Conservation (phyloP, 1,140 invertebrate species). For the Panagrolaimus sp. region DNA sequence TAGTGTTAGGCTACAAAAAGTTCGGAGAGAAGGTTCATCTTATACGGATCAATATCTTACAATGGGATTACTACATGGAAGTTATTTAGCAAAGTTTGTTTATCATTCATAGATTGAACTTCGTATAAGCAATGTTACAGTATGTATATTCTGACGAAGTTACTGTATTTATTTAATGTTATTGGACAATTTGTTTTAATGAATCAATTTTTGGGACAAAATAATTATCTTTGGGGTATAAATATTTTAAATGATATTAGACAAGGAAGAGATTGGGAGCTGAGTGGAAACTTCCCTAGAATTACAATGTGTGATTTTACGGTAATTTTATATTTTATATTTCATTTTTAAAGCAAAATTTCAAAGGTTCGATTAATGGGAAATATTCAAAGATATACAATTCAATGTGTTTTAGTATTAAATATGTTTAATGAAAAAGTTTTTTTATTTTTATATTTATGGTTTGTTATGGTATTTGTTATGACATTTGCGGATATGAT, state of each 20-base stretch:
- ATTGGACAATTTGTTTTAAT: conserved; percentile 62
- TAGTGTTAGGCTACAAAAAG: conserved; percentile 31
- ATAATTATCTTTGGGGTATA: conserved; percentile 61
- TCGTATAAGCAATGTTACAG: conserved; percentile 46
- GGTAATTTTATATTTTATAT: no score
- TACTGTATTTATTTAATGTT: conserved; percentile 61
- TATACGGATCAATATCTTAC: conserved; percentile 22
- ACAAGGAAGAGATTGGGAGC: conserved; percentile 56
- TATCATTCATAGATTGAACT: background rate
- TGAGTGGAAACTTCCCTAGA: conserved; percentile 41
- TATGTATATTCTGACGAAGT: conserved; percentile 62
- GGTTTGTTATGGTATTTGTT: conserved; percentile 55
- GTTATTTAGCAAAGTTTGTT: conserved; percentile 27
- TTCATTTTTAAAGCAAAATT: no score
- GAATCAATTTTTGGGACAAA: conserved; percentile 61
- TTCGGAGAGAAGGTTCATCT: conserved; percentile 24
- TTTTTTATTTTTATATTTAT: conserved; percentile 59
- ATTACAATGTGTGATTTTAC: conserved; percentile 55
- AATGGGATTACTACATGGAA: conserved; percentile 19
- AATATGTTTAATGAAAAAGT: conserved; percentile 62
- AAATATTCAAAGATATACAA: conserved; percentile 54
- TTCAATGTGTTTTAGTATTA: conserved; percentile 61
- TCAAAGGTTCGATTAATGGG: conserved; percentile 44
- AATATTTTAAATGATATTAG: conserved; percentile 60
- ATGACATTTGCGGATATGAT: conserved; percentile 37